These are phyloP conservation scores for Keiferia lycopersicella DNA, from an alignment of 2,888 invertebrate genomes.

Conservation along the genomic window DNA sequence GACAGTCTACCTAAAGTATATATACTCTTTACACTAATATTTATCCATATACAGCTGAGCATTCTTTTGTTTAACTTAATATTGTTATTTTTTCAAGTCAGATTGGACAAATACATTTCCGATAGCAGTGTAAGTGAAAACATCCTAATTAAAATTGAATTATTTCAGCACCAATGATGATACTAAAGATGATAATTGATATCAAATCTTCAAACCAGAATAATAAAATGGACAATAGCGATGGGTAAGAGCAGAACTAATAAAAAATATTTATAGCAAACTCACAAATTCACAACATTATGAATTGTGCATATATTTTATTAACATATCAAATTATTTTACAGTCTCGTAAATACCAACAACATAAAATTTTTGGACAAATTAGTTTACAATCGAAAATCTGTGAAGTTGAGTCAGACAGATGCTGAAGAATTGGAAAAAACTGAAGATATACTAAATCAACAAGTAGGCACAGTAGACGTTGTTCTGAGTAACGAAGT, in stretches of 20 bases:
- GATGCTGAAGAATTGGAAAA: slow-evolving; percentile 32
- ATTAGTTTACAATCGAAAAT: slow-evolving; percentile 61
- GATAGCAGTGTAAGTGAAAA: no score
- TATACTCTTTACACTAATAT: no score
- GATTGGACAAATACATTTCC: no score
- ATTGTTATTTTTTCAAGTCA: no score
- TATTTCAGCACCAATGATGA: slow-evolving; percentile 35
- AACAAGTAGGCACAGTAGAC: not conserved
- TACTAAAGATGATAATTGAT: slow-evolving; percentile 63
- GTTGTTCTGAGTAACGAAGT: not conserved
- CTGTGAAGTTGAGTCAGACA: slow-evolving; percentile 46
- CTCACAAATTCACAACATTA: no score
- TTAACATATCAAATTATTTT: no score
- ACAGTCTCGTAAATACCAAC: slow-evolving; percentile 34
- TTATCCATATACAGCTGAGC: no score
- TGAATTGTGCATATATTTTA: no score
- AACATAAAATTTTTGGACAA: slow-evolving; percentile 56
- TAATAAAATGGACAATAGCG: slow-evolving; percentile 32
- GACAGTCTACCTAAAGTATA: no score
- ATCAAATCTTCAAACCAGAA: slow-evolving; percentile 45
- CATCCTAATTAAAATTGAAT: not conserved
- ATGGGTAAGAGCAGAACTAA: slow-evolving; percentile 45
- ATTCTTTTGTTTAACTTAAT: no score
- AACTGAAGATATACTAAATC: not conserved
- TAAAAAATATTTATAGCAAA: no score